Evolutionary conservation across 2,113 vertebrate genomes (phyloP), one percentile per base, ranked within the genome.

Genomic region (Cyprinodon tularosa): DNA sequence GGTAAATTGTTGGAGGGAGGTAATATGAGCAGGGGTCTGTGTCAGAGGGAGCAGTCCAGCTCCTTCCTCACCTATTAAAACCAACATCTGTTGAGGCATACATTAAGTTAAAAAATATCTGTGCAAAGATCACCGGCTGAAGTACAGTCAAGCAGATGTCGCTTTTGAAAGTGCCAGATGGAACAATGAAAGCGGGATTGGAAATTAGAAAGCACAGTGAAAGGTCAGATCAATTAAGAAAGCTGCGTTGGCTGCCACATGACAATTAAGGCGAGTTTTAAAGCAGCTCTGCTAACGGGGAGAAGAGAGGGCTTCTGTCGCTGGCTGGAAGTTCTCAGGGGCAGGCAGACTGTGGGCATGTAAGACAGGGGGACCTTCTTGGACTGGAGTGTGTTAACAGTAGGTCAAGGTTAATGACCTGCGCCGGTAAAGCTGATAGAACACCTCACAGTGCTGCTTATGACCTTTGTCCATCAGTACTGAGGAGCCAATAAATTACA

Each of bases 221-320:
- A 99, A 99, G 98, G 98, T 99, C 98, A 99, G 97, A 99, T 97
- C 97, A 98, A 99, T 99, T 99, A 99, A 97, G 97, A 95, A 96
- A 96, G 96, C 96, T 94, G 96, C 95, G 93, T 96, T 95, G 96
- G 95, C 96, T 96, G 97, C 98, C 97, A 93, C 96, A 95, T 96
- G 96, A 96, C 96, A 95, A 96, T 97, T 96, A 96, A 96, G 96
- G 95, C 94, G 93, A 96, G 96, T n/a, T 96, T 97, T 95, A 93
- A 96, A 95, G 94, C 95, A 90, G 95, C 94, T 89, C 93, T 94
- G 95, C 93, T 79, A 93, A 90, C 83, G 85, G 95, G 90, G 83
- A 76, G 85, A 10, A 47, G 76, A 76, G 88, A 69, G 88, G 85
- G 87, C 68, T 86, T 83, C 92, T 84, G 90, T 89, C 78, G 63